Conservation (phyloP, 2,888 invertebrate genomes). For the Incurvaria masculella region DNA sequence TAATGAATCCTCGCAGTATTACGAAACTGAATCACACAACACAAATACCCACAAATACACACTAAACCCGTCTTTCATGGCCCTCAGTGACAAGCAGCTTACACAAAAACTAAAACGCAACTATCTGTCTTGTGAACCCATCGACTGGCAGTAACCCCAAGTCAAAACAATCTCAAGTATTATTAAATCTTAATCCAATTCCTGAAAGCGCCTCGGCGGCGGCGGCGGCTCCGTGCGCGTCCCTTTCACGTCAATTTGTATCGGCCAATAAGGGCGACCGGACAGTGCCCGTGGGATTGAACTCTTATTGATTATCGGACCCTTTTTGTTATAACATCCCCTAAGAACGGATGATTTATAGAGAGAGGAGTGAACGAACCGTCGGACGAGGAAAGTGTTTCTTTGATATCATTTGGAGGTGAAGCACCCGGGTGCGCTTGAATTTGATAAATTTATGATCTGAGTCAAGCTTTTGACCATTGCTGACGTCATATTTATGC, state of each 20-base stretch:
- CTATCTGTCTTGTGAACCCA: no score
- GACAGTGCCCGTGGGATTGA: constrained; percentile 50
- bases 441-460: no score
- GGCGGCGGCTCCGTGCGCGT: not conserved
- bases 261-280: constrained; percentile 43
- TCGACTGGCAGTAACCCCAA: constrained; percentile 19
- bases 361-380: constrained; percentile 12
- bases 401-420: not conserved
- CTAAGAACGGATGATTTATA: constrained; percentile 37
- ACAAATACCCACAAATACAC: no score
- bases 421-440: not conserved
- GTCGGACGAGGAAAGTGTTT: not conserved
- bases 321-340: constrained; percentile 38
- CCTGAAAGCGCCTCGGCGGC: constrained; percentile 3
- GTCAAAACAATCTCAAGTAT: constrained; percentile 46
- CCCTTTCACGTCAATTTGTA: constrained; percentile 32
- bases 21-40: no score
- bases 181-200: constrained; percentile 24
- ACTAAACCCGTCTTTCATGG: no score
- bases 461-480: no score
- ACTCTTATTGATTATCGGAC: constrained; percentile 56
- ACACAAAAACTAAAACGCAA: no score
- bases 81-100: no score
- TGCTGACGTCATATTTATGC: no score
- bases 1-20: no score